Percentiles rank a stretch among this genome's conserved stretches.
These are phyloP conservation scores for Aquatica leii DNA, from an alignment of 2,888 invertebrate species.

Conservation along the genomic window DNA sequence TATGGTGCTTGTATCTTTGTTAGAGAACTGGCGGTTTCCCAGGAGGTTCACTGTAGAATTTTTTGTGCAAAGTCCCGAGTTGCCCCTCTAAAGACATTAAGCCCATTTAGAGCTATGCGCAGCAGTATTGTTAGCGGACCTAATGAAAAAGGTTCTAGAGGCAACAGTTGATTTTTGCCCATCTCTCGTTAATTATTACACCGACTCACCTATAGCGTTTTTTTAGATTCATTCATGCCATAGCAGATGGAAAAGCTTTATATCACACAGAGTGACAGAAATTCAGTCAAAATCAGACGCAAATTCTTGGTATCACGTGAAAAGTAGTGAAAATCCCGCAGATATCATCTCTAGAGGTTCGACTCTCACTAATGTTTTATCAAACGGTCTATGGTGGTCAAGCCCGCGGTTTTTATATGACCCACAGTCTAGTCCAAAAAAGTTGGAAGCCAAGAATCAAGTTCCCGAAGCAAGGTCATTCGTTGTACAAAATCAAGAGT, in stretches of 20 bases:
- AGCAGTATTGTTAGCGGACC: constrained; percentile 9
- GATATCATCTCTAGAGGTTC: constrained; percentile 7
- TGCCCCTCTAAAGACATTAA: background rate
- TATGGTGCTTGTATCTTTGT: background rate
- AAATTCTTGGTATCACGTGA: constrained; percentile 2
- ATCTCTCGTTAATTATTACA: background rate
- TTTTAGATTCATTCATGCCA: background rate
- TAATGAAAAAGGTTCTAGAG: background rate
- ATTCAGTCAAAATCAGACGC: background rate
- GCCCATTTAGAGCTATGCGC: constrained; percentile 1
- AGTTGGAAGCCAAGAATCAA: background rate
- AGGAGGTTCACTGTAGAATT: background rate
- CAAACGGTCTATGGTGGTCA: background rate
- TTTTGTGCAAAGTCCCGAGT: constrained; percentile 1
- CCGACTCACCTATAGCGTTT: background rate
- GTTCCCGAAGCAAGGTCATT: background rate
- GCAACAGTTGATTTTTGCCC: background rate
- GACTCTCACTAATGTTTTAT: background rate
- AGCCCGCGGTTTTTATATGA: background rate
- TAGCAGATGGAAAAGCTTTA: background rate
- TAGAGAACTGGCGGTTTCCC: background rate
- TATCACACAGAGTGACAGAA: background rate
- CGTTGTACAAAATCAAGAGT: background rate
- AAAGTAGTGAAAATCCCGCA: background rate
- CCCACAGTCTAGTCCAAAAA: background rate